Base-by-base conservation (phyloP, 2,888 invertebrate species). In the Ochlodes sylvanus region DNA sequence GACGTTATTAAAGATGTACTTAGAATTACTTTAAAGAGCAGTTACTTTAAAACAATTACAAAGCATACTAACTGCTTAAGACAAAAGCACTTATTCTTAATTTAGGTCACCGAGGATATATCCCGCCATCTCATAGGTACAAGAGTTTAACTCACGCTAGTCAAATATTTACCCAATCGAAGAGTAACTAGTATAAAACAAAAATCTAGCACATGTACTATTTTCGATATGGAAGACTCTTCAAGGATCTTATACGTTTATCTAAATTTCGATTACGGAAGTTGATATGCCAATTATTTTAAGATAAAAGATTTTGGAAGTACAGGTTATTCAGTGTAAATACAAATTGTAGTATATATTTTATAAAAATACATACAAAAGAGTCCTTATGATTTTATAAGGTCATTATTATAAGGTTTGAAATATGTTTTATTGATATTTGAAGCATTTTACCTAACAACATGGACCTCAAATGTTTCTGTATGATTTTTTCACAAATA, bases 161-260 rank as follows among this genome's bases (percentile, higher is more conserved):
- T 83, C 82, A 83, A 81, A 84, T 82, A 82, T 83, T 80, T 77
- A 83, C 85, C 85, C 85, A 79, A 77, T 77, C 77, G 78, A 80
- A 82, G 78, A 84, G 82, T 77, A 79, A 79, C 76, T 81, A 81
- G 73, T 78, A 76, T 80, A 78, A 82, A 83, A 83, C 78, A 82
- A 83, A 84, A 82, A 82, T 83, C 85, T 89, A 91, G 87, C 85
- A 84, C 87, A 85, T 86, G 80, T 82, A 82, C 89, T 91, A 90
- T 91, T 82, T 89, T 90, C 89, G 93, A 93, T 93, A 94, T 94
- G 94, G 94, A 94, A 94, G 94, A 94, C 90, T 86, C 84, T 83
- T 87, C 81, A 85, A 86, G 80, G 83, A 86, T 88, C 86, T 83
- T 79, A 79, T 70, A 79, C 84, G 82, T 76, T 80, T 83, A 87